Evolutionary conservation across 2,797 vertebrate species (phyloP).

Genomic region (Bradypodion ventrale): DNA sequence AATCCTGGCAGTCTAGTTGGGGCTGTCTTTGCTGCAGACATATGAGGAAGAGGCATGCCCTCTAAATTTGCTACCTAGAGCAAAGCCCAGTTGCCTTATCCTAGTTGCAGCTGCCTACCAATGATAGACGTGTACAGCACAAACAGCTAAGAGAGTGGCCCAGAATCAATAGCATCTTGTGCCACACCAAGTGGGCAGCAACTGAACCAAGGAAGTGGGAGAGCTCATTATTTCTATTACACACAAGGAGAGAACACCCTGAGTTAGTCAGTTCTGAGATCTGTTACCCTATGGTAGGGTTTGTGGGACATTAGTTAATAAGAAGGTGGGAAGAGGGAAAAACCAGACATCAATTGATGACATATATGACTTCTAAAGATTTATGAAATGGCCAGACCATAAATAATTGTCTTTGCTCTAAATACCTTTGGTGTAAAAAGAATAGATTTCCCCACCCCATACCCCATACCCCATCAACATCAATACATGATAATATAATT

Average conservation of each 20-base stretch:
- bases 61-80: too few relatives aligned
- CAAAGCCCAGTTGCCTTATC: too few relatives aligned
- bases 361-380: constrained; percentile 29
- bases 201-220: background rate
- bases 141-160: background rate
- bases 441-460: too few relatives aligned
- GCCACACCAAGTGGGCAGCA: background rate
- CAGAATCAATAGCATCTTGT: background rate
- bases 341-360: constrained; percentile 9
- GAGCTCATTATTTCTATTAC: constrained; percentile 9
- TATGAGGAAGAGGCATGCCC: too few relatives aligned
- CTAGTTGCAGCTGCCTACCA: background rate
- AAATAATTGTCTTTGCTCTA: constrained; percentile 34
- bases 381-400: constrained; percentile 32
- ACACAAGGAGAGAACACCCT: background rate
- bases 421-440: constrained; percentile 22
- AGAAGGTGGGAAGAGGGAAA: background rate
- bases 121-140: background rate
- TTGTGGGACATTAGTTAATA: background rate
- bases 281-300: background rate
- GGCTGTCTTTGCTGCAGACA: too few relatives aligned
- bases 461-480: constrained; percentile 39
- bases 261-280: background rate
- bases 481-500: constrained; percentile 50
- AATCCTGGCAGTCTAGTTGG: too few relatives aligned